A percentile compares a stretch with the other conserved stretches of the same genome.
Conservation (phyloP, 2,113 vertebrate genomes). For the Zootoca vivipara region DNA sequence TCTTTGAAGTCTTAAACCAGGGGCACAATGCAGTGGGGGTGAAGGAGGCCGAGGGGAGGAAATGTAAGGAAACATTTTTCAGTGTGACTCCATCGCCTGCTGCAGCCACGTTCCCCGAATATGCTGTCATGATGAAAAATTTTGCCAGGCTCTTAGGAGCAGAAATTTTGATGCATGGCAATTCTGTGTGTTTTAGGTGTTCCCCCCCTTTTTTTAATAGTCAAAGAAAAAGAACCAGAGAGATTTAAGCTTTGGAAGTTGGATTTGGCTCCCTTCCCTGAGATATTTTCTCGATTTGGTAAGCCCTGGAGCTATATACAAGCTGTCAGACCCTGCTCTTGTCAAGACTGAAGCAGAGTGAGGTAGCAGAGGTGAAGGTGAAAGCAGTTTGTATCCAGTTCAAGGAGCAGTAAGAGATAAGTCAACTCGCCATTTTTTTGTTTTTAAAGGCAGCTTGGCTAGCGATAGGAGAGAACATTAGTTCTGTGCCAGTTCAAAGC, state of each 20-base stretch:
- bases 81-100: slow-evolving; percentile 25
- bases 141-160: slow-evolving; percentile 44
- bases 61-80: slow-evolving; percentile 66
- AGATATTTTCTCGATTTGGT: not conserved
- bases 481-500: no score
- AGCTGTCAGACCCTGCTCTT: not conserved
- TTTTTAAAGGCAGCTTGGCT: no score
- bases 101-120: slow-evolving; percentile 59
- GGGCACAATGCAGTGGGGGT: not conserved
- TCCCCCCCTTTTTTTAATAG: not conserved
- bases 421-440: no score
- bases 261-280: slow-evolving; percentile 5
- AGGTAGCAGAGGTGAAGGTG: not conserved
- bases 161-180: slow-evolving; percentile 47
- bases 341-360: not conserved
- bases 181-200: slow-evolving; percentile 2
- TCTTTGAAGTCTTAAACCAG: slow-evolving; percentile 55
- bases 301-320: not conserved
- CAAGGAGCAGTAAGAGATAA: not conserved
- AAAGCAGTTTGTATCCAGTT: not conserved
- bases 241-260: slow-evolving; percentile 13
- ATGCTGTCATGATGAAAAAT: slow-evolving; percentile 70
- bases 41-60: slow-evolving; percentile 4
- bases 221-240: not conserved
- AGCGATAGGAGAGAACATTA: no score